Base-by-base conservation (phyloP, 2,797 vertebrate species). In the Microchirus variegatus region DNA sequence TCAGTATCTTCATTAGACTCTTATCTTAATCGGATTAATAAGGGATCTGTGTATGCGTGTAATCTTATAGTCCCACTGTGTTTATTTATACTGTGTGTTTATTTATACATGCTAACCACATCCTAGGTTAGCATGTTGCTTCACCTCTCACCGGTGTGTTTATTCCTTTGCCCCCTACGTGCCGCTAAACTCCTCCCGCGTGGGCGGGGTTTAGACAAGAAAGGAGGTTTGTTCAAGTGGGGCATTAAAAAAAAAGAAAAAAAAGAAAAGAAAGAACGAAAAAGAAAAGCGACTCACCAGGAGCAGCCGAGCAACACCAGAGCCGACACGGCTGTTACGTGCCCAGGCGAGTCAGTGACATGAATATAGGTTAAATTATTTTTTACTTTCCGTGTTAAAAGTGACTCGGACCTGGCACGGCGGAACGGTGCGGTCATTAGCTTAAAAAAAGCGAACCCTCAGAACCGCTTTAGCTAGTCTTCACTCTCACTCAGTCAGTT, bases 201-300 rank as follows among this genome's bases (percentile, higher is more conserved):
- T 72, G 1, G 90, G 90, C 83, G 91, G 89, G 46, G 74, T 68
- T 69, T 79, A 46, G 26, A 1, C 3, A 16, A 44, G 18, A 75
- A 22, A 50, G 19, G 64, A 66, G 64, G 57, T 64, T 75, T 64
- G 66, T 63, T 53, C 46, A 53, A 63, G 41, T 47, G 63, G 44
- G 59, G 9, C 18, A 45, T n/a, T 1, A 47, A 7, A 18, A 63
- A 10, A 58, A 64, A 14, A 2, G 1, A 18, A 36, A n/a, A 14
- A 57, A 45, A 46, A 63, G 46, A 38, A 16, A 49, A 63, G 17
- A 35, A 31, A 36, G n/a, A n/a, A n/a, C n/a, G n/a, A n/a, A n/a
- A n/a, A n/a, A 63, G 17, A 35, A 31, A 36, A 0, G 17, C 5
- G 6, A 38, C 10, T 26, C n/a, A 9, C 8, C 15, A 41, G 15